Conservation (phyloP, 1,140 invertebrate species). For the Drosophila kikkawai region DNA sequence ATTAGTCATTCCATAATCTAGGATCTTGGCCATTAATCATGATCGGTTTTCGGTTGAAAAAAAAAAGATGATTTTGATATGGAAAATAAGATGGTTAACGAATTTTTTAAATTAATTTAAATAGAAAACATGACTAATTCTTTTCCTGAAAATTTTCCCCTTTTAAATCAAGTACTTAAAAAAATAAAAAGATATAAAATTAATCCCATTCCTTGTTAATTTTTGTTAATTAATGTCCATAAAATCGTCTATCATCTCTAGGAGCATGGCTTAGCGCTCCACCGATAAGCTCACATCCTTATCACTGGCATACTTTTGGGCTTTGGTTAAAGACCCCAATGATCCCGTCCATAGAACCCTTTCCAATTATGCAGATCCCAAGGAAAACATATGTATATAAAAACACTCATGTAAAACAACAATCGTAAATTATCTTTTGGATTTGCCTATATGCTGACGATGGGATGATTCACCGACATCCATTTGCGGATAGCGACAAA, state of each 20-base stretch:
- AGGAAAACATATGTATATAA: neutral
- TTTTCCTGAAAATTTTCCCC: too few relatives aligned
- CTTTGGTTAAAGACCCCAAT: slow-evolving; percentile 18
- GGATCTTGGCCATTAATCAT: slow-evolving; percentile 32
- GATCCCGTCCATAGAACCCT: slow-evolving; percentile 11
- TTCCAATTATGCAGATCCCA: neutral
- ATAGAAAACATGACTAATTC: too few relatives aligned
- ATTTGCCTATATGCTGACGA: slow-evolving; percentile 42
- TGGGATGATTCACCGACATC: slow-evolving; percentile 59
- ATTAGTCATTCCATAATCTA: slow-evolving; percentile 39
- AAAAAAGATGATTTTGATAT: neutral
- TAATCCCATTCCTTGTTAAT: too few relatives aligned
- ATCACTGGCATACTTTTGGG: slow-evolving; percentile 70
- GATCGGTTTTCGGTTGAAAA: slow-evolving; percentile 4
- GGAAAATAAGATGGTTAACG: too few relatives aligned
- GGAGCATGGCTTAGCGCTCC: too few relatives aligned
- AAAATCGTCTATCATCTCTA: too few relatives aligned
- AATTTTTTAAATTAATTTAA: too few relatives aligned
- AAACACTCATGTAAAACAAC: slow-evolving; percentile 20
- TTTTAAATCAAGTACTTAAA: too few relatives aligned
- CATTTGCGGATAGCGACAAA: slow-evolving; percentile 29
- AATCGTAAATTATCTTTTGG: slow-evolving; percentile 38
- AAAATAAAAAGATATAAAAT: too few relatives aligned
- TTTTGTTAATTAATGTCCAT: too few relatives aligned
- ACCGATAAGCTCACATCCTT: neutral